Base-by-base conservation (phyloP, 2,888 invertebrate genomes). In the Alviniconcha strummeri region DNA sequence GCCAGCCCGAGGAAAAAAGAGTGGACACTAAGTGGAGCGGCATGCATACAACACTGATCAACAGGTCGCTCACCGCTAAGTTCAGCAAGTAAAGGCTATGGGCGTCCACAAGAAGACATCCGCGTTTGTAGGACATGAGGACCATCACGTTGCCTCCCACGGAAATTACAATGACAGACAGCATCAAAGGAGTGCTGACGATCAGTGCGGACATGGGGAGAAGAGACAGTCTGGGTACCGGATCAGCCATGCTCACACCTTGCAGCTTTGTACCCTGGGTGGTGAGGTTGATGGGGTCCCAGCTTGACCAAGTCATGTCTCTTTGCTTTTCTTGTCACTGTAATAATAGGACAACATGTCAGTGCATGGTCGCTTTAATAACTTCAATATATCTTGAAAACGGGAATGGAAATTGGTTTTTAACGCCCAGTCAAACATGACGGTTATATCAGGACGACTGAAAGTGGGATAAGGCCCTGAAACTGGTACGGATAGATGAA, bases 11-110 rank as follows among this genome's bases (percentile, higher is more conserved):
- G 6, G 78, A 78, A 36, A 57, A 78, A 36, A 78, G 15, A 19
- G 64, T 78, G 15, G 60, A 64, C 36, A 78, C 13, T 3, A 17
- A 5, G 64, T 78, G 78, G 60, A 78, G 64, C 5, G 78, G 78
- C 78, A 78, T 78, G 78, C 78, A 78, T 6, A 78, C 36, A 4
- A 64, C 64, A 52, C 78, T 64, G 60, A 78, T 78, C 13, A 78
- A 64, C 64, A 78, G 78, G n/a, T 78, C 78, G 64, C 78, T 78
- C 36, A 78, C 78, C 15, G 78, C 78, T 15, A 78, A 64, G 78
- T 78, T 57, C 5, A 78, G 64, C 60, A 78, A 64, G 78, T 78
- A 78, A 11, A 78, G 64, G 64, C 57, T 57, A 36, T 78, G 78
- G 64, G 78, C 78, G 78, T 78, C 78, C 78, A 64, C 64, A 15